phyloP scores from a whole-genome alignment of 2,113 vertebrate species.

The Helogale parvula region DNA sequence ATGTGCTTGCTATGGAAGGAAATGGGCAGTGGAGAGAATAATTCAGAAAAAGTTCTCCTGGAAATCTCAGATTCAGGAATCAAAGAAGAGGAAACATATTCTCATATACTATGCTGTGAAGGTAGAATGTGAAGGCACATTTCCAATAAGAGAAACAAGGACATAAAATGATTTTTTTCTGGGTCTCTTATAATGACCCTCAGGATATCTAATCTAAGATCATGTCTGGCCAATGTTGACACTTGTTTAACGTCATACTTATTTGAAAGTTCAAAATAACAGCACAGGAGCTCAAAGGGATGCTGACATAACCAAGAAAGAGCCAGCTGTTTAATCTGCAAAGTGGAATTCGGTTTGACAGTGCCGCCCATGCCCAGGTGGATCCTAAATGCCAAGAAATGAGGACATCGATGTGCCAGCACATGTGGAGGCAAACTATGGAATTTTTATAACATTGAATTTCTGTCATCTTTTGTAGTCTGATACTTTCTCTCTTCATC shows the following conservation, averaged over 20 bases:
- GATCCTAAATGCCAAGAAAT: background rate
- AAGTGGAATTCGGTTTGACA: background rate
- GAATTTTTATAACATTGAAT: background rate
- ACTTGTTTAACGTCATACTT: background rate
- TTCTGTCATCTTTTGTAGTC: background rate
- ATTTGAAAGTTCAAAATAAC: background rate
- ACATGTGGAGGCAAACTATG: rapidly evolving
- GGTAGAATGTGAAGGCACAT: background rate
- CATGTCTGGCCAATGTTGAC: background rate
- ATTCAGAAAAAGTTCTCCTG: background rate
- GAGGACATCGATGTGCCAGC: background rate
- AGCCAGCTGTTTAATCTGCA: background rate
- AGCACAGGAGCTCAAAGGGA: background rate
- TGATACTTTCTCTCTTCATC: background rate
- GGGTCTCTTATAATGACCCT: background rate
- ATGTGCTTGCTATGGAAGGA: background rate
- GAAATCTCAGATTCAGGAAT: background rate
- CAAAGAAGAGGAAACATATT: background rate
- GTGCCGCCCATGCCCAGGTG: no score
- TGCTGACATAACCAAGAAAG: background rate
- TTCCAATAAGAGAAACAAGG: background rate
- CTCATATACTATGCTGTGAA: background rate
- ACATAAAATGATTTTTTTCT: background rate
- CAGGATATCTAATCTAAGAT: background rate
- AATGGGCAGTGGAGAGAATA: background rate